Conservation (phyloP, 1,140 invertebrate species). For the Phymastichus coffea region DNA sequence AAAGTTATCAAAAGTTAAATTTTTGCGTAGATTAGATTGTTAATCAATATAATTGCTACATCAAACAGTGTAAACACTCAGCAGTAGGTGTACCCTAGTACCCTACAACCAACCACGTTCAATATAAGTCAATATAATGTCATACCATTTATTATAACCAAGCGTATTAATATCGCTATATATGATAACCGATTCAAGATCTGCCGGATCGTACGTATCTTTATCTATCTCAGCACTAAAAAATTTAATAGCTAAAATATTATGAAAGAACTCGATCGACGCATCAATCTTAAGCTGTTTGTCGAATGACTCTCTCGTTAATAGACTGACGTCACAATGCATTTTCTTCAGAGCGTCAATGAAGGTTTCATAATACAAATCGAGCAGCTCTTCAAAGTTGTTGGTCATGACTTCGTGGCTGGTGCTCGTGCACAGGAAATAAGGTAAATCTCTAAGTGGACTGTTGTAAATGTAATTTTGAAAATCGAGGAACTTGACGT, state of each 20-base stretch:
- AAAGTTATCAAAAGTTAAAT: no score
- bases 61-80: no score
- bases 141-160: slow-evolving; percentile 18
- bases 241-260: slow-evolving; percentile 18
- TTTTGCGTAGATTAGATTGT: no score
- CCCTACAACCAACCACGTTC: slow-evolving; percentile 8
- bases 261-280: slow-evolving; percentile 9
- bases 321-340: neutral
- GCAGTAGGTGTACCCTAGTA: no score
- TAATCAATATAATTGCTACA: no score
- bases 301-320: slow-evolving; percentile 20
- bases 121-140: slow-evolving; percentile 7
- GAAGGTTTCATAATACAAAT: slow-evolving; percentile 53
- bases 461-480: slow-evolving; percentile 57
- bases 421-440: slow-evolving; percentile 58
- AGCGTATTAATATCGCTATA: neutral
- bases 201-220: slow-evolving; percentile 1
- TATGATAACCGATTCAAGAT: neutral
- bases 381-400: slow-evolving; percentile 49
- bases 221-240: slow-evolving; percentile 16
- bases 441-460: slow-evolving; percentile 56
- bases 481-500: slow-evolving; percentile 60
- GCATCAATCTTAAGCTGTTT: slow-evolving; percentile 20
- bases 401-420: slow-evolving; percentile 46
- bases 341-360: slow-evolving; percentile 30